Percentiles rank a stretch among this genome's conserved stretches.
Conservation (phyloP, 2,888 invertebrate genomes). For the Phyllotreta striolata region DNA sequence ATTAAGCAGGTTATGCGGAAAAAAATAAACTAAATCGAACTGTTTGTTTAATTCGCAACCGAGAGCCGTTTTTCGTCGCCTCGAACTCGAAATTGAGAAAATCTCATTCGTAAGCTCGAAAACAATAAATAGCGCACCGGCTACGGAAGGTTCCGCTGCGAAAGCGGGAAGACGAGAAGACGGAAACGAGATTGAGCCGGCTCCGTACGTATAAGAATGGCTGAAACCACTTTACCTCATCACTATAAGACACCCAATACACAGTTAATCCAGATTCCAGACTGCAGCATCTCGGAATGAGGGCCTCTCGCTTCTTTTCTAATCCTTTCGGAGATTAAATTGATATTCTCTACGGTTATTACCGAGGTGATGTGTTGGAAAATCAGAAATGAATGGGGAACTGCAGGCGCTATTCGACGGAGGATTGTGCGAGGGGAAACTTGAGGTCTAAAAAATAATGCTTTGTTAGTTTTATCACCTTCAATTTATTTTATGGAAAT, state of each 20-base stretch:
- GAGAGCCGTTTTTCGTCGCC: too few relatives aligned
- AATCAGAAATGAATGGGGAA: slow-evolving; percentile 25
- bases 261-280: slow-evolving; percentile 35
- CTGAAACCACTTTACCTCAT: slow-evolving; percentile 37
- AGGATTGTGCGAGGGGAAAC: not conserved
- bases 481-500: not conserved
- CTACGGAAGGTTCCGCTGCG: too few relatives aligned
- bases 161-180: slow-evolving; percentile 12
- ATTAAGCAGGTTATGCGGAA: too few relatives aligned
- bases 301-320: slow-evolving; percentile 32
- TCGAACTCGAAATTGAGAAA: not conserved
- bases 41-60: too few relatives aligned
- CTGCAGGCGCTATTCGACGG: slow-evolving; percentile 16
- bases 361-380: slow-evolving; percentile 29
- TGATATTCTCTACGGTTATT: slow-evolving; percentile 36
- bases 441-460: too few relatives aligned
- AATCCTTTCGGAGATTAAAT: slow-evolving; percentile 37
- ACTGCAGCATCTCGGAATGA: slow-evolving; percentile 31
- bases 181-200: slow-evolving; percentile 24
- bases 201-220: slow-evolving; percentile 32
- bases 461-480: slow-evolving; percentile 4
- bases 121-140: slow-evolving; percentile 12
- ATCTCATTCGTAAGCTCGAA: slow-evolving; percentile 8
- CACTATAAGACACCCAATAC: slow-evolving; percentile 37
- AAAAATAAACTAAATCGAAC: too few relatives aligned